A percentile compares a stretch with the other conserved stretches of the same genome.
phyloP scores from a whole-genome alignment of 2,888 invertebrate species.

The Ichneumoninae sp. region DNA sequence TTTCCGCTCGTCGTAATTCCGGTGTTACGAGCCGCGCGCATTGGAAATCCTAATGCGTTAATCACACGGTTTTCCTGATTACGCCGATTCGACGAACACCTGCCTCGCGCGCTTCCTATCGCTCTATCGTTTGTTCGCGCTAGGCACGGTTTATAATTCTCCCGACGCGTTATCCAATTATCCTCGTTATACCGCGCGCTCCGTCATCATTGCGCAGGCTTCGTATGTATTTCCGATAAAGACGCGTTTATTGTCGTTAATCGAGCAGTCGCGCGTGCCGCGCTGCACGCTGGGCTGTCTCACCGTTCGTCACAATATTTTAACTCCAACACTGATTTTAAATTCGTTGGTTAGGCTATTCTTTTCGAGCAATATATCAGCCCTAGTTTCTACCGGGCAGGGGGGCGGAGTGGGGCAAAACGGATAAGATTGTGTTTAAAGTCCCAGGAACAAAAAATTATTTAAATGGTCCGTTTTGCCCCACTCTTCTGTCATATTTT shows the following conservation, averaged over 20 bases:
- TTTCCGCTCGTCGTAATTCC: conserved; percentile 33
- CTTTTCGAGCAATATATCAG: too few relatives aligned
- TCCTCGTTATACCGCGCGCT: conserved; percentile 38
- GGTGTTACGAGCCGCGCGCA: conserved; percentile 35
- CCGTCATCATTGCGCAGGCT: conserved; percentile 6
- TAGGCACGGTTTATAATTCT: conserved; percentile 1
- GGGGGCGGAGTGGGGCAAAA: too few relatives aligned
- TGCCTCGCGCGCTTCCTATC: conserved; percentile 9
- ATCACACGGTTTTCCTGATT: conserved; percentile 47
- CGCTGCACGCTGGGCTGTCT: not conserved
- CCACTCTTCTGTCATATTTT: too few relatives aligned
- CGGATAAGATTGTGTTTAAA: too few relatives aligned
- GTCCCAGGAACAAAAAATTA: too few relatives aligned
- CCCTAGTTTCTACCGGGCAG: too few relatives aligned
- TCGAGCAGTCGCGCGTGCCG: conserved; percentile 42
- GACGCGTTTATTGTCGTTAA: conserved; percentile 47
- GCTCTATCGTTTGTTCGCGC: conserved; percentile 2
- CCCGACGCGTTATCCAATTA: conserved; percentile 42
- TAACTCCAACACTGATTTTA: too few relatives aligned
- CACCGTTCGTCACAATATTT: too few relatives aligned
- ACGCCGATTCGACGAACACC: conserved; percentile 26
- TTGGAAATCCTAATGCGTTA: conserved; percentile 37
- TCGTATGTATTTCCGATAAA: conserved; percentile 55
- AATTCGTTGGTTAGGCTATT: too few relatives aligned
- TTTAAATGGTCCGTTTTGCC: too few relatives aligned